These are phyloP conservation scores for Drosophila subobscura DNA, from an alignment of 1,140 invertebrate genomes.

Conservation along the genomic window DNA sequence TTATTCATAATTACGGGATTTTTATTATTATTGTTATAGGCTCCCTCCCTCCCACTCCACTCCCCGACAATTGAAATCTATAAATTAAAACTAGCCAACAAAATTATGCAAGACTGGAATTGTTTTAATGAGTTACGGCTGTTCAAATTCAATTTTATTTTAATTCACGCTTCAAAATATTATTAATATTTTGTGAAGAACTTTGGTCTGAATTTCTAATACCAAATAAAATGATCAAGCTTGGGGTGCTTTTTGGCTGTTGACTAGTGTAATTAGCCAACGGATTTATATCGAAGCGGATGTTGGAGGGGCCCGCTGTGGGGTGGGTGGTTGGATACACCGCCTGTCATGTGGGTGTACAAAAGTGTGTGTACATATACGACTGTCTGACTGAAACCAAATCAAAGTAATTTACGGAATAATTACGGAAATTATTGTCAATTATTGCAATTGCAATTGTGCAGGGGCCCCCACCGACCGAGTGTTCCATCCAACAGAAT, in stretches of 20 bases:
- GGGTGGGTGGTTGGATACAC: constrained; percentile 1
- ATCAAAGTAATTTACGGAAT: constrained; percentile 70
- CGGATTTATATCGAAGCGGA: constrained; percentile 30
- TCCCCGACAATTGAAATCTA: not conserved
- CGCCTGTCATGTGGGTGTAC: constrained; percentile 15
- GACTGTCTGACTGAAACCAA: constrained; percentile 19
- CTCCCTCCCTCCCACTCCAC: not conserved
- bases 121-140: too few species aligned
- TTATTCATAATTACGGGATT: constrained; percentile 47
- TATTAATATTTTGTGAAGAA: too few species aligned
- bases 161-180: too few species aligned
- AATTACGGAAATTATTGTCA: constrained; percentile 77
- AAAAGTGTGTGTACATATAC: constrained; percentile 14
- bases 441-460: constrained; percentile 73
- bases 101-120: too few species aligned
- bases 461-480: constrained; percentile 6
- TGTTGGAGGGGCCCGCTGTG: constrained; percentile 2
- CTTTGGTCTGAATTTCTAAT: too few species aligned
- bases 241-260: too few species aligned
- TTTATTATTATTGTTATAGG: constrained; percentile 47
- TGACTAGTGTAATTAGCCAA: constrained; percentile 11
- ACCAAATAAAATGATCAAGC: too few species aligned
- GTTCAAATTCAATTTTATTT: too few species aligned
- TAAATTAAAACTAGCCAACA: constrained; percentile 4
- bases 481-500: constrained; percentile 6